phyloP scores from a whole-genome alignment of 2,113 vertebrate genomes.

The Rafetus swinhoei region DNA sequence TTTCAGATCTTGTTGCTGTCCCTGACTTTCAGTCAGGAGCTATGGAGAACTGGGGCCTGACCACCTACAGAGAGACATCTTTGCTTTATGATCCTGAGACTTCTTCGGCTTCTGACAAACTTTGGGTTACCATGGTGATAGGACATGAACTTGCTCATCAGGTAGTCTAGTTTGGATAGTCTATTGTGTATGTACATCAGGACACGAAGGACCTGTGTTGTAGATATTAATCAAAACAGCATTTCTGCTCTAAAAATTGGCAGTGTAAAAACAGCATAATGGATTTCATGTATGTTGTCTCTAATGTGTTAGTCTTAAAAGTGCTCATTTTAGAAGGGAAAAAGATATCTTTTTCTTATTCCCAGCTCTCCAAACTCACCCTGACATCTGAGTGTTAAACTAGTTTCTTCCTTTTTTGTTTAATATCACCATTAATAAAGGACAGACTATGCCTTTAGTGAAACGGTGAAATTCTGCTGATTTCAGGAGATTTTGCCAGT shows the following conservation, averaged over 20 bases:
- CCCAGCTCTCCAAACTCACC: background rate
- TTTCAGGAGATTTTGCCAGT: background rate
- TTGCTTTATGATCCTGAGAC: slow-evolving; percentile 77
- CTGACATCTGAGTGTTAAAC: background rate
- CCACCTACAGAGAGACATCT: slow-evolving; percentile 79
- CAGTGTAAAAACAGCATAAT: background rate
- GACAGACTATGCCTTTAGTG: background rate
- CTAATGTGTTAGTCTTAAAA: background rate
- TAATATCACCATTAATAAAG: background rate
- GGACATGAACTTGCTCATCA: slow-evolving; percentile 84
- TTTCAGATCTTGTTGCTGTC: slow-evolving; percentile 80
- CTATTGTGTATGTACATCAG: slow-evolving; percentile 14
- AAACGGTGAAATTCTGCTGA: background rate
- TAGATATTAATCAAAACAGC: background rate
- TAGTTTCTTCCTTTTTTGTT: background rate
- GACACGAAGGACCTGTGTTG: background rate
- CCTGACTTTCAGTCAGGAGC: slow-evolving; percentile 79
- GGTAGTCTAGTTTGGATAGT: slow-evolving; percentile 77
- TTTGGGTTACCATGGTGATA: slow-evolving; percentile 79
- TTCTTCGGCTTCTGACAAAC: slow-evolving; percentile 82
- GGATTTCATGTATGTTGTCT: background rate
- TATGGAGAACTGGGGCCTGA: slow-evolving; percentile 85
- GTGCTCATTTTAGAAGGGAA: background rate
- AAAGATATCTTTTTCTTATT: background rate
- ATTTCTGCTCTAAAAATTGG: background rate